Evolutionary conservation across 2,113 vertebrate species (phyloP), one percentile per base, ranked within the genome.

Genomic region (Lamprotornis superbus): DNA sequence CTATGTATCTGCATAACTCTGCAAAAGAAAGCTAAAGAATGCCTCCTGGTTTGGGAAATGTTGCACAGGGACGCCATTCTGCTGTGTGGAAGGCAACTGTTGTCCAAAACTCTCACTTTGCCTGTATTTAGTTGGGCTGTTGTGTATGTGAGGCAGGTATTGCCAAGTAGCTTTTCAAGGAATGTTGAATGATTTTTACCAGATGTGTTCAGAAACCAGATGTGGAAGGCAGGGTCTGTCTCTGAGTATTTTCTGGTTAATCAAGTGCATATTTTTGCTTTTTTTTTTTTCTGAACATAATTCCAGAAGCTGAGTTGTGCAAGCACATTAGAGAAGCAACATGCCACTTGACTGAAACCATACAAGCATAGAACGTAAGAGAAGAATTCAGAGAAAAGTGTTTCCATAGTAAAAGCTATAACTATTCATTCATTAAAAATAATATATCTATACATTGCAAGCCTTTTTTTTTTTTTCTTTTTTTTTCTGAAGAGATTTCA

Each of bases 151-250:
- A 89, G 42, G 73, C 60, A 70, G 81, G 31, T 89, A 64, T 52
- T 80, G 83, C 85, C 90, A 92, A 94, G 40, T 3, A 67, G 53
- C 50, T 90, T 92, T 85, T 44, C 68, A 77, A 78, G 73, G 86
- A 89, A 89, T 64, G 68, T 75, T 70, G 33, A 55, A 39, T 92
- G 80, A 95, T 82, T 94, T 92, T 89, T 92, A 16, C 77, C 86
- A 94, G 64, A 90, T 89, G 79, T 83, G 56, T 65, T 88, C 55
- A 65, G 89, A 92, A 94, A 77, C 22, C 83, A 91, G 56, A 80
- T 92, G 74, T 50, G 69, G 42, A 84, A 83, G 50, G 11, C 69
- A 86, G 63, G 68, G 73, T 70, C 60, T 69, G 33, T 64, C 53
- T 73, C 70, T 2, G 3, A 61, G 39, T 33, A 88, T 87, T 67